Evolutionary conservation across 2,797 vertebrate species (phyloP).

Genomic region (Coranthus polyacanthus): DNA sequence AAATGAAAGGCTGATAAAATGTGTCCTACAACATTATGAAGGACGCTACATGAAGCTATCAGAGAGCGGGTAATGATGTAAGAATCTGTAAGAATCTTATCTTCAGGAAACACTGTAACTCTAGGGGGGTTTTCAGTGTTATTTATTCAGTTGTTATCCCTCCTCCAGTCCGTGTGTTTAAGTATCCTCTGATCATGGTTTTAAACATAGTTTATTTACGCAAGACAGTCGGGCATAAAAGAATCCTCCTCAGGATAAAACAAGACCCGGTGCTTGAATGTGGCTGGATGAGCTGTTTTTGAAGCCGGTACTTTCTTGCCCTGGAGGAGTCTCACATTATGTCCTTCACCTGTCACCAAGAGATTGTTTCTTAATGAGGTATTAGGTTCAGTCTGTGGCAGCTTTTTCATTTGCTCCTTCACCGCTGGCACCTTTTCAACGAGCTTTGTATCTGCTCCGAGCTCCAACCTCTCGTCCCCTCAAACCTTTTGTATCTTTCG

Average conservation of each 20-base stretch:
- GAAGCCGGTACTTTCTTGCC: conserved; percentile 11
- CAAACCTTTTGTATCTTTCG: too few species aligned
- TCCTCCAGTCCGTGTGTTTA: conserved; percentile 13
- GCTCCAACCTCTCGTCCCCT: too few species aligned
- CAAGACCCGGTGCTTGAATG: background rate
- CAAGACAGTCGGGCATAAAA: conserved; percentile 3
- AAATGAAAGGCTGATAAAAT: conserved; percentile 45
- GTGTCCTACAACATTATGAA: conserved; percentile 33
- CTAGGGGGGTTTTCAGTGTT: conserved; percentile 25
- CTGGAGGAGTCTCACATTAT: background rate
- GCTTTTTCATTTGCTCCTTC: too few species aligned
- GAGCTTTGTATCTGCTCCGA: too few species aligned
- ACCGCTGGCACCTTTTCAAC: too few species aligned
- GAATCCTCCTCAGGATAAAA: conserved; percentile 13
- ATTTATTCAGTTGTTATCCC: conserved; percentile 31
- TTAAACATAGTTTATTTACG: conserved; percentile 8
- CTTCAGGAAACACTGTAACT: conserved; percentile 51
- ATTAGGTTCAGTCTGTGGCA: too few species aligned
- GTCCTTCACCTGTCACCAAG: conserved; percentile 22
- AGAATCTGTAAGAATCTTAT: conserved; percentile 60
- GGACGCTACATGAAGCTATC: conserved; percentile 43
- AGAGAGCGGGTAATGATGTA: conserved; percentile 49
- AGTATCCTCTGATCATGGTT: conserved; percentile 1
- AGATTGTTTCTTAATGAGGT: conserved; percentile 32
- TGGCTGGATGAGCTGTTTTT: conserved; percentile 7